Evolutionary conservation across 2,888 invertebrate species (phyloP).

Genomic region (Schizotus pectinicornis): DNA sequence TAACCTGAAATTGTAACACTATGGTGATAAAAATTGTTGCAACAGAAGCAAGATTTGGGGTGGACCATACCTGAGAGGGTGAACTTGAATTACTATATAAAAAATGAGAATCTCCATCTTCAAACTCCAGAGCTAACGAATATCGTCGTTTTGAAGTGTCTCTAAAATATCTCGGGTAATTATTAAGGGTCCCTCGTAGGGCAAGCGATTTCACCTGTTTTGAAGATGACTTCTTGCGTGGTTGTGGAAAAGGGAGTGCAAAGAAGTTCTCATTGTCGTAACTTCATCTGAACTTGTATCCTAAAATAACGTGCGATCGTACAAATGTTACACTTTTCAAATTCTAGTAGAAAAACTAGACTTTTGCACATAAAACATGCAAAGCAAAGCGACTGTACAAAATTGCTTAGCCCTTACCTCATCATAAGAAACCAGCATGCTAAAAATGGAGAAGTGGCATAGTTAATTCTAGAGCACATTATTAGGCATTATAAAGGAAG

Average conservation of each 20-base stretch:
- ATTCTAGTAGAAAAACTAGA: slow-evolving; percentile 10
- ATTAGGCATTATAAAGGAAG: slow-evolving; percentile 3
- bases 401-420: slow-evolving; percentile 43
- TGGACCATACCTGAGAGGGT: slow-evolving; percentile 62
- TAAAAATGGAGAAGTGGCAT: slow-evolving; percentile 38
- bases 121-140: slow-evolving; percentile 61
- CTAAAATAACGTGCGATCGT: slow-evolving; percentile 35
- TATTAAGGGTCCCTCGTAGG: not conserved
- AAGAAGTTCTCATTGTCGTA: slow-evolving; percentile 47
- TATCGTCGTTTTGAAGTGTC: slow-evolving; percentile 61
- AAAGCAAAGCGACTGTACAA: slow-evolving; percentile 28
- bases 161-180: slow-evolving; percentile 45
- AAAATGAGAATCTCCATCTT: slow-evolving; percentile 77
- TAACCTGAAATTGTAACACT: slow-evolving; percentile 20
- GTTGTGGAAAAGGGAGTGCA: slow-evolving; percentile 52
- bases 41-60: slow-evolving; percentile 4
- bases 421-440: slow-evolving; percentile 45
- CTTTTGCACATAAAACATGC: slow-evolving; percentile 22
- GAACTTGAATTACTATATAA: slow-evolving; percentile 81
- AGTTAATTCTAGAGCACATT: slow-evolving; percentile 20
- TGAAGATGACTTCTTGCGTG: slow-evolving; percentile 46
- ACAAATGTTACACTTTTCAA: slow-evolving; percentile 28
- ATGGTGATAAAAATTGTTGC: too few relatives aligned
- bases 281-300: slow-evolving; percentile 48
- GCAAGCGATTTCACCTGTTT: slow-evolving; percentile 14